phyloP scores from a whole-genome alignment of 2,113 vertebrate genomes.

The Clarias gariepinus region DNA sequence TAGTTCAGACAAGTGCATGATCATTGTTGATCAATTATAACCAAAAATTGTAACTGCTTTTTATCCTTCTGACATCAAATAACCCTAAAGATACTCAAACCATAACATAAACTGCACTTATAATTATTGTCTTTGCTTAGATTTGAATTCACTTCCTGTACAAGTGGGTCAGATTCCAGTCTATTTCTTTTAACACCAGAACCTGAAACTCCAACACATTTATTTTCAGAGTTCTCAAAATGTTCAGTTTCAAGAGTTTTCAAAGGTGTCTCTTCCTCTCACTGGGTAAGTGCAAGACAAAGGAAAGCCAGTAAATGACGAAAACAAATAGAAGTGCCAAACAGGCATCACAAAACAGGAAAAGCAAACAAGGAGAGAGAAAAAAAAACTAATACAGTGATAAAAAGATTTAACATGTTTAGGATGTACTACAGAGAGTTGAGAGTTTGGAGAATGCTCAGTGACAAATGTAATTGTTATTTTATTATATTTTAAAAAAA shows the following conservation, averaged over 20 bases:
- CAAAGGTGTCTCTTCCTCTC: conserved; percentile 18
- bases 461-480: not conserved
- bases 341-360: conserved; percentile 23
- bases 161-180: not conserved
- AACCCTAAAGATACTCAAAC: not conserved
- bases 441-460: not conserved
- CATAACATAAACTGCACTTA: not conserved
- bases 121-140: not conserved
- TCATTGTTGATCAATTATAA: not conserved
- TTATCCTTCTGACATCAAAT: not conserved
- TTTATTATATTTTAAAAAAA: not conserved
- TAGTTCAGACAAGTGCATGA: not conserved
- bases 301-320: conserved; percentile 1
- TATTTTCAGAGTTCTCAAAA: conserved; percentile 14
- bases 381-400: not conserved
- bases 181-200: not conserved
- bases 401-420: conserved; percentile 25
- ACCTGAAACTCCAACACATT: conserved; percentile 27
- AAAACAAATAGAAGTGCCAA: conserved; percentile 15
- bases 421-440: not conserved
- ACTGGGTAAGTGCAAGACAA: conserved; percentile 11
- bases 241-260: conserved; percentile 10
- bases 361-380: not conserved
- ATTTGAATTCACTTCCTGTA: not conserved
- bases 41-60: not conserved